A percentile compares a stretch with the other conserved stretches of the same genome.
Conservation (phyloP, 2,797 vertebrate genomes). For the Acrocephalus scirpaceus region DNA sequence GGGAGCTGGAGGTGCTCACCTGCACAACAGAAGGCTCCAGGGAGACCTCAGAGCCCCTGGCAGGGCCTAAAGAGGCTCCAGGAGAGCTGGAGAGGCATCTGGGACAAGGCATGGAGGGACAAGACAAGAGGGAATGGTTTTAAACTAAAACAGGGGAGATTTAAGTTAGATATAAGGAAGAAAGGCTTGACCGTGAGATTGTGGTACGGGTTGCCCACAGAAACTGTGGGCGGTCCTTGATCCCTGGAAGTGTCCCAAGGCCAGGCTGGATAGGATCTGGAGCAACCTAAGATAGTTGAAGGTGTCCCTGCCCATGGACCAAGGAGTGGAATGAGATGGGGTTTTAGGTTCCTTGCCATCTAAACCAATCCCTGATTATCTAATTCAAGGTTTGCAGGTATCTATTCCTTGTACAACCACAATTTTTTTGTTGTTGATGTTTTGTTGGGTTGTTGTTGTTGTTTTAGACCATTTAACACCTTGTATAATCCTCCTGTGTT, state of each 20-base stretch:
- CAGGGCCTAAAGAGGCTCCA: background rate
- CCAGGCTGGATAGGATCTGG: fast-evolving
- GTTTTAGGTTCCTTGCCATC: background rate
- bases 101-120: background rate
- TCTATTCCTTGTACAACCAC: background rate
- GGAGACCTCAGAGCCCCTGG: background rate
- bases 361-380: background rate
- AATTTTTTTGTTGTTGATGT: background rate
- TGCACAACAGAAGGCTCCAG: background rate
- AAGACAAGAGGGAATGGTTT: background rate
- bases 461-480: background rate
- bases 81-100: background rate
- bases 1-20: fast-evolving
- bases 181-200: background rate
- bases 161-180: background rate
- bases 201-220: background rate
- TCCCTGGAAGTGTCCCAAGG: background rate
- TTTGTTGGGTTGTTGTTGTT: background rate
- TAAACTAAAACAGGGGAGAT: background rate
- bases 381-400: background rate
- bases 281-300: background rate
- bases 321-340: background rate
- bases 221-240: background rate
- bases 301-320: background rate
- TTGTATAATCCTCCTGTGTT: background rate